Evolutionary conservation across 2,888 invertebrate genomes (phyloP), one percentile per base, ranked within the genome.

Genomic region (Campoletis raptor): DNA sequence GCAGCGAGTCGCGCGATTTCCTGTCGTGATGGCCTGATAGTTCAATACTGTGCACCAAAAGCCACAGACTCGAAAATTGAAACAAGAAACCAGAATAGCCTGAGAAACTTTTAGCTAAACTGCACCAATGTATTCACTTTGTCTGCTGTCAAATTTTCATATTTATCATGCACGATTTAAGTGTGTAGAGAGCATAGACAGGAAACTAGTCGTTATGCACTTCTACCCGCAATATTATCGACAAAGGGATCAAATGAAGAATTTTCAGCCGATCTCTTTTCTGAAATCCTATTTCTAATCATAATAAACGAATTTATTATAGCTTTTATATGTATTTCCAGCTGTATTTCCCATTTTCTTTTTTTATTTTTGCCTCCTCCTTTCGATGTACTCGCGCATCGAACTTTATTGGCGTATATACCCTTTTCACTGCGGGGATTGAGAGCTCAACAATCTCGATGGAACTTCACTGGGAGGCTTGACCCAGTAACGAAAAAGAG

Each of bases 381-480:
- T 76, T 45, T 30, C 42, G 45, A 8, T 61, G 42, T 18, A 24
- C 24, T 54, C 42, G 7, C 37, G 6, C 12, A 73, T 73, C 73
- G 73, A 57, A 73, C 73, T 73, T 45, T 54, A 73, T 73, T 54
- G 21, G 5, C 10, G n/a, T 36, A 15, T 40, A 73, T 73, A 73
- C 54, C 85, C 48, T 69, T 83, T 67, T 42, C 61, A 61, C 88
- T 64, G 69, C 42, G 57, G 57, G 45, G 70, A 80, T 80, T 57
- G 70, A 80, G 61, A 67, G 86, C 87, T 90, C 86, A 85, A 81
- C 83, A 89, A 90, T 89, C 89, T 85, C 89, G 83, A 76, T 90
- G 89, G 87, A 90, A 90, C 85, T 90, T 90, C 79, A 88, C 87
- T 83, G 74, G 87, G 81, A 79, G 52, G 88, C 86, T 91, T 91